A percentile compares a stretch with the other conserved stretches of the same genome.
These are phyloP conservation scores for Chloroceryle inda DNA, from an alignment of 2,797 vertebrate species.

Conservation along the genomic window DNA sequence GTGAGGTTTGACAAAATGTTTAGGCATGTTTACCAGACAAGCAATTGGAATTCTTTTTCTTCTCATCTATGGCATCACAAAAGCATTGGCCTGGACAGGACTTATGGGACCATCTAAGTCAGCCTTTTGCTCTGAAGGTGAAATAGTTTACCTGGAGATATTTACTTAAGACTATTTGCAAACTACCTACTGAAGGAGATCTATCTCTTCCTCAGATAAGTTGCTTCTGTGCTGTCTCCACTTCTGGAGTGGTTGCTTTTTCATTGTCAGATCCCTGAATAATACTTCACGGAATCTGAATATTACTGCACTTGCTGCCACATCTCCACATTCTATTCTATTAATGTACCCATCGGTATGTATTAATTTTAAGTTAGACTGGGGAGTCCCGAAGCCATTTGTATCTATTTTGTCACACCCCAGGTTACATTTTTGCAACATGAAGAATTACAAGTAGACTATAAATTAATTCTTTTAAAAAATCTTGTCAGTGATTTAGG, in stretches of 20 bases:
- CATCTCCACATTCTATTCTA: background rate
- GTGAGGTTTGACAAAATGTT: background rate
- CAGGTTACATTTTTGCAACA: background rate
- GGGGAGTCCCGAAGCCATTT: background rate
- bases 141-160: background rate
- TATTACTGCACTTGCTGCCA: background rate
- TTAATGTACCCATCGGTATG: background rate
- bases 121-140: background rate
- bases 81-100: background rate
- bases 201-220: background rate
- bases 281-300: background rate
- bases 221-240: background rate
- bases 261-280: background rate
- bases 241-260: background rate
- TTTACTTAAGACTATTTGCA: background rate
- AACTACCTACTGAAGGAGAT: background rate
- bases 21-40: background rate
- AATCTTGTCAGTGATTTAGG: background rate
- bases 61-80: background rate
- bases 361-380: background rate
- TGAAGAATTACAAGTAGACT: background rate
- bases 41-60: background rate
- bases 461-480: background rate
- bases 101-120: fast-evolving
- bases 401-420: background rate